A percentile compares a stretch with the other conserved stretches of the same genome.
phyloP scores from a whole-genome alignment of 2,888 invertebrate species.

The Drosophila parthenogenetica region DNA sequence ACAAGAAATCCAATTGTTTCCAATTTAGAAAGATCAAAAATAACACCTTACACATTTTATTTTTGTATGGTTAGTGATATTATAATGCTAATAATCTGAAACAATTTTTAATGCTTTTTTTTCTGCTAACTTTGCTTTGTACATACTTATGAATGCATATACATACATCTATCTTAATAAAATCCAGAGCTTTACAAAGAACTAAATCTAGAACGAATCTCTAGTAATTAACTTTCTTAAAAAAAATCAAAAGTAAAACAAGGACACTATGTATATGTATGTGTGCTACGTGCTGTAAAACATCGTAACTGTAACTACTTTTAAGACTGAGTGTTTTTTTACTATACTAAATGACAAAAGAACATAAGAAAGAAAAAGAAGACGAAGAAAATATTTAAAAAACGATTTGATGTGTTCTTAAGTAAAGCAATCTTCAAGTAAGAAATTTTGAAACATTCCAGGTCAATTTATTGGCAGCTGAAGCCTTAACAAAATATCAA shows the following conservation, averaged over 20 bases:
- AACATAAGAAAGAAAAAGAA: not conserved
- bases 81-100: too few species aligned
- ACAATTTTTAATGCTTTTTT: slow-evolving; percentile 7
- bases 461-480: slow-evolving; percentile 20
- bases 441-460: slow-evolving; percentile 34
- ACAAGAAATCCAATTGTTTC: too few species aligned
- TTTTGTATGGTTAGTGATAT: too few species aligned
- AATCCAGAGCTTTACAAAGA: slow-evolving; percentile 28
- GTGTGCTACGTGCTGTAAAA: slow-evolving; percentile 37
- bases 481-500: not conserved
- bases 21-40: too few species aligned
- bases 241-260: too few species aligned
- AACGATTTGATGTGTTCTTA: slow-evolving; percentile 16
- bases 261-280: too few species aligned
- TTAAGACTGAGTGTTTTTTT: slow-evolving; percentile 54
- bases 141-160: slow-evolving; percentile 19
- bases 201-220: slow-evolving; percentile 37
- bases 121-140: slow-evolving; percentile 32
- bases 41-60: too few species aligned
- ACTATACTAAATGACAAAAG: slow-evolving; percentile 2
- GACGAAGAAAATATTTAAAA: not conserved
- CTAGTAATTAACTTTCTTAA: slow-evolving; percentile 11
- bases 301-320: slow-evolving; percentile 47
- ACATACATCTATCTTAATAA: slow-evolving; percentile 15
- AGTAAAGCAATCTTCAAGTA: slow-evolving; percentile 22